phyloP scores from a whole-genome alignment of 2,888 invertebrate genomes.

The Hoplodrina ambigua region DNA sequence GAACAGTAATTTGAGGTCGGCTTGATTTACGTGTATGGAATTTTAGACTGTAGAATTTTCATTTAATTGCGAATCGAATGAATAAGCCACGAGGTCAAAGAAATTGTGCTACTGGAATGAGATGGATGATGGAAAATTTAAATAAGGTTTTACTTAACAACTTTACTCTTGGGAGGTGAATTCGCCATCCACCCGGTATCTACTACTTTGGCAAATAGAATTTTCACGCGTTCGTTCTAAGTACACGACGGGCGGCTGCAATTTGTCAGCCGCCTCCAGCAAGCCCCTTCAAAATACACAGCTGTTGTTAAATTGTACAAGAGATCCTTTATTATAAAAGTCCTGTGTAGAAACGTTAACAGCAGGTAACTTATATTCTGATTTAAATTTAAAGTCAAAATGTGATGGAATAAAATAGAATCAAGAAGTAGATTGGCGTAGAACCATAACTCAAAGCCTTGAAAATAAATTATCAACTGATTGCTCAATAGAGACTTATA shows the following conservation, averaged over 20 bases:
- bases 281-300: constrained; percentile 65
- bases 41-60: constrained; percentile 38
- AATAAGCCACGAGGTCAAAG: constrained; percentile 41
- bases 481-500: constrained; percentile 29
- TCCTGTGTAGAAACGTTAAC: constrained; percentile 33
- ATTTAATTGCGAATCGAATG: constrained; percentile 36
- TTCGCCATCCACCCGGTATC: constrained; percentile 50
- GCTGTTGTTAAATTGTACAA: constrained; percentile 66
- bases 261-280: constrained; percentile 72
- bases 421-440: constrained; percentile 2
- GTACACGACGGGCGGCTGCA: constrained; percentile 67
- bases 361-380: constrained; percentile 5
- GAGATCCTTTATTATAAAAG: constrained; percentile 48
- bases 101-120: constrained; percentile 17
- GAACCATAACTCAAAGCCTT: neutral
- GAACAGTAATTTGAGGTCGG: constrained; percentile 45
- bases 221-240: constrained; percentile 70
- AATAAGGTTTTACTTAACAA: constrained; percentile 35
- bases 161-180: constrained; percentile 27
- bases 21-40: constrained; percentile 49
- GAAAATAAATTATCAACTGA: constrained; percentile 32
- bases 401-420: neutral
- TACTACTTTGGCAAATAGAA: constrained; percentile 73
- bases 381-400: constrained; percentile 22
- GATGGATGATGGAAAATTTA: constrained; percentile 7